These are phyloP conservation scores for Lymantria dispar DNA, from an alignment of 2,888 invertebrate genomes.

Conservation along the genomic window DNA sequence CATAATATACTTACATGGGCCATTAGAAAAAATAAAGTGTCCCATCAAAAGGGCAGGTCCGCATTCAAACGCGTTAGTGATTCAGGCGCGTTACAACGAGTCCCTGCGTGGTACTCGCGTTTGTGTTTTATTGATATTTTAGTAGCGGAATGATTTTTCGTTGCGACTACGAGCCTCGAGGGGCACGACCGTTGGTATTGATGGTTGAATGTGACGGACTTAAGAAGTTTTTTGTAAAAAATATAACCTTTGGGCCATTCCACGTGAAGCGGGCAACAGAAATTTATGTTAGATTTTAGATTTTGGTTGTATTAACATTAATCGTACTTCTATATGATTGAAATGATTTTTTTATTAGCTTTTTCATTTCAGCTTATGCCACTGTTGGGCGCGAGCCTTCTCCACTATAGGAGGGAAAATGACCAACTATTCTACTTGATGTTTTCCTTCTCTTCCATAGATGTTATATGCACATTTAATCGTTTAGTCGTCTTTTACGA, in stretches of 20 bases:
- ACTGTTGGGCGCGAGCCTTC: too few species aligned
- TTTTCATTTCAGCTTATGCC: too few species aligned
- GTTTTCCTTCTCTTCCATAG: too few species aligned
- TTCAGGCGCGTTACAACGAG: conserved; percentile 58
- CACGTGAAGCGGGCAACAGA: too few species aligned
- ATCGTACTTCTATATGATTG: too few species aligned
- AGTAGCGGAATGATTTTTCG: conserved; percentile 76
- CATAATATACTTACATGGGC: conserved; percentile 40
- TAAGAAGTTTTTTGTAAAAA: conserved; percentile 4
- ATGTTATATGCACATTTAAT: too few species aligned
- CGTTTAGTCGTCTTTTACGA: too few species aligned
- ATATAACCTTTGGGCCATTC: background rate
- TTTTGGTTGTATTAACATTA: too few species aligned
- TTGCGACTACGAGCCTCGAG: conserved; percentile 65
- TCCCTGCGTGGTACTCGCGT: conserved; percentile 52
- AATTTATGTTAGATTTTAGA: too few species aligned
- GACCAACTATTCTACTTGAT: too few species aligned
- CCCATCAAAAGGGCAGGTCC: conserved; percentile 70
- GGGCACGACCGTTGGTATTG: conserved; percentile 70
- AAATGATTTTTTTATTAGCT: too few species aligned
- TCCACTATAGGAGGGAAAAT: too few species aligned
- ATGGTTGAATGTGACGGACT: conserved; percentile 58
- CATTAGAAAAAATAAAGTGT: conserved; percentile 69
- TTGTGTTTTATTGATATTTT: conserved; percentile 82
- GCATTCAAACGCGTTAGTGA: conserved; percentile 65